Percentiles rank a stretch among this genome's conserved stretches.
phyloP scores from a whole-genome alignment of 2,797 vertebrate genomes.

The Ctenochaetus hawaiiensis region DNA sequence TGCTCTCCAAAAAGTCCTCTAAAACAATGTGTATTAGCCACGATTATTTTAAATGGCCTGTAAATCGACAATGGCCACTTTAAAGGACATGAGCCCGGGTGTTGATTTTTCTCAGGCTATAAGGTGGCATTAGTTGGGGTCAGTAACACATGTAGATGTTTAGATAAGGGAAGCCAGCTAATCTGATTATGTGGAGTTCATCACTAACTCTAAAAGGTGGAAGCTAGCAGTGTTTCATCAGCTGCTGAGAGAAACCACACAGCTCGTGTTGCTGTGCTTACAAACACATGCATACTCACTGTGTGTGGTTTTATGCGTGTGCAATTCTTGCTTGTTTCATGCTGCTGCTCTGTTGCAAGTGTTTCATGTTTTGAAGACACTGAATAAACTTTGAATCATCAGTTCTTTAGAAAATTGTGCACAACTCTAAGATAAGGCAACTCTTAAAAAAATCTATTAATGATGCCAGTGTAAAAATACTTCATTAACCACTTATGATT shows the following conservation, averaged over 20 bases:
- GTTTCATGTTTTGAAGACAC: background rate
- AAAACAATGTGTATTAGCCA: conserved; percentile 59
- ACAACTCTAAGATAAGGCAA: background rate
- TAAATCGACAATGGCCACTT: conserved; percentile 61
- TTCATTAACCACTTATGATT: background rate
- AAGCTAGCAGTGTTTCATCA: conserved; percentile 79
- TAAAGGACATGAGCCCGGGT: conserved; percentile 56
- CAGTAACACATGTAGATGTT: conserved; percentile 81
- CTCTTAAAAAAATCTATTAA: background rate
- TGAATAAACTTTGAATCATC: background rate
- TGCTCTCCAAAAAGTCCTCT: conserved; percentile 46
- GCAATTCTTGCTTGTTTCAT: background rate
- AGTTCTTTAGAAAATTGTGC: background rate
- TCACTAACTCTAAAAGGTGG: conserved; percentile 63
- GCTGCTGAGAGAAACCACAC: conserved; percentile 71
- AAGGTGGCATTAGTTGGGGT: conserved; percentile 73
- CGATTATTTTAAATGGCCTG: conserved; percentile 69
- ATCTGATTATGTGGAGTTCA: conserved; percentile 71
- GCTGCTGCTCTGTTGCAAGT: background rate
- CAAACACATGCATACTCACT: conserved; percentile 83
- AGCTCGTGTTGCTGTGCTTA: conserved; percentile 59
- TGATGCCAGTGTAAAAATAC: background rate
- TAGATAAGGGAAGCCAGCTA: conserved; percentile 71
- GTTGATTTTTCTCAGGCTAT: conserved; percentile 75
- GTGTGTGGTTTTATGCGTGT: conserved; percentile 28